phyloP scores from a whole-genome alignment of 92 coral and sea anemone genomes.

The Palythoa heliodiscus region DNA sequence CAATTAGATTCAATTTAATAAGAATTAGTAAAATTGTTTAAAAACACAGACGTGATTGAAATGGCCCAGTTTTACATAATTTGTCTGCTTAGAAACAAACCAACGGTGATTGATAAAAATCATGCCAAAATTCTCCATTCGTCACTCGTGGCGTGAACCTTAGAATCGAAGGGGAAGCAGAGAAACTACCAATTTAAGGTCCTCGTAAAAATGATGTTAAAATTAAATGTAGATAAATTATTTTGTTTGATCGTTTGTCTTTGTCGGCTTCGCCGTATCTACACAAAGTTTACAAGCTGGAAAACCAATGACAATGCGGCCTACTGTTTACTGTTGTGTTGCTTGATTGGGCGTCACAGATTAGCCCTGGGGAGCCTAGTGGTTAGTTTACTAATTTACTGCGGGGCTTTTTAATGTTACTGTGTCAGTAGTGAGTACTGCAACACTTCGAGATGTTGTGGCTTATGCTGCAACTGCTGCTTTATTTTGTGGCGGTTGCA shows the following conservation, averaged over 20 bases:
- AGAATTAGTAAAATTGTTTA: too few relatives aligned
- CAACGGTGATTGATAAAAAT: too few relatives aligned
- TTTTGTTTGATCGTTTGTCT: not conserved
- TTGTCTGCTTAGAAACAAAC: too few relatives aligned
- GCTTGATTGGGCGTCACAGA: not conserved
- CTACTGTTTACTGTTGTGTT: not conserved
- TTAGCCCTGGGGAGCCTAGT: not conserved
- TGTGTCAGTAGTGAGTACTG: not conserved
- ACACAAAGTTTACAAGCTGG: not conserved
- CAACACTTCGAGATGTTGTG: constrained; percentile 17
- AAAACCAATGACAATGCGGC: not conserved
- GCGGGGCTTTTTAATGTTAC: not conserved
- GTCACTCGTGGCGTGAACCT: too few relatives aligned
- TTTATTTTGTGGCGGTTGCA: constrained; percentile 32
- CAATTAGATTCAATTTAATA: too few relatives aligned
- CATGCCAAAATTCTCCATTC: too few relatives aligned
- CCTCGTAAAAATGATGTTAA: too few relatives aligned
- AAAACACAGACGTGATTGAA: too few relatives aligned
- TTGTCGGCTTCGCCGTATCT: not conserved
- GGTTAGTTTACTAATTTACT: too few relatives aligned
- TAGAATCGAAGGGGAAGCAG: too few relatives aligned
- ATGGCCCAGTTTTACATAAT: too few relatives aligned
- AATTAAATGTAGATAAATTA: too few relatives aligned
- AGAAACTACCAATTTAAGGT: not conserved
- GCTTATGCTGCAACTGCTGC: constrained; percentile 18